Base-by-base conservation (phyloP, 2,113 vertebrate genomes). In the Salminus brasiliensis region DNA sequence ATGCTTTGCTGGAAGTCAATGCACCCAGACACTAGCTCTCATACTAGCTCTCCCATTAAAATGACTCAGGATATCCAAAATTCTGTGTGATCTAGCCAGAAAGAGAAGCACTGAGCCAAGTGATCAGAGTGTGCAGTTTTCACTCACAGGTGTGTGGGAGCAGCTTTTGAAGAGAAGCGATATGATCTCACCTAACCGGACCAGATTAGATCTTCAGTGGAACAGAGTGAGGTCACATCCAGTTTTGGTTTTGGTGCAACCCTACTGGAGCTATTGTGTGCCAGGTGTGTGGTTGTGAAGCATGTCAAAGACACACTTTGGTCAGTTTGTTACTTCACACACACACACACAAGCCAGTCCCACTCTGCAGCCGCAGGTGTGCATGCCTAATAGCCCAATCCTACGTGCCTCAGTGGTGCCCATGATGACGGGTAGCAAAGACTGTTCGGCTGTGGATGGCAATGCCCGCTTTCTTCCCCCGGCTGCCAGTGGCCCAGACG, bases 311-410 rank as follows among this genome's bases (percentile, higher is more conserved):
- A 66, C 34, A 66, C 21, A 8, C 62, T 39, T 66, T 66, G 34
- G 32, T 39, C 32, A 23, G 62, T 39, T n/a, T 3, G 3, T n/a
- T 41, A 47, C 55, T 41, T 0, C 15, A 74, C 13, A 72, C 66
- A 43, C 3, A 32, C 11, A 45, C 34, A 62, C 6, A 32, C 34
- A 49, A n/a, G 45, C 45, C 15, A n/a, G 5, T 45, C 68, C 27
- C 53, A 32, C 47, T 77, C 62, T 75, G 69, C 78, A 86, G 86
- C 86, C 89, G 88, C 90, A 93, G 89, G 87, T 92, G 88, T 90
- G 87, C 76, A 49, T 72, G 86, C 72, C 74, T 83, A 82, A 59
- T 76, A 34, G 87, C 34, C 66, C 36, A 88, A 85, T 72, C 81
- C 87, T 82, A 91, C 83, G 89, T 90, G 86, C 74, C 75, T 60